These are phyloP conservation scores for Pandemis heparana DNA, from an alignment of 2,888 invertebrate genomes.

Conservation along the genomic window DNA sequence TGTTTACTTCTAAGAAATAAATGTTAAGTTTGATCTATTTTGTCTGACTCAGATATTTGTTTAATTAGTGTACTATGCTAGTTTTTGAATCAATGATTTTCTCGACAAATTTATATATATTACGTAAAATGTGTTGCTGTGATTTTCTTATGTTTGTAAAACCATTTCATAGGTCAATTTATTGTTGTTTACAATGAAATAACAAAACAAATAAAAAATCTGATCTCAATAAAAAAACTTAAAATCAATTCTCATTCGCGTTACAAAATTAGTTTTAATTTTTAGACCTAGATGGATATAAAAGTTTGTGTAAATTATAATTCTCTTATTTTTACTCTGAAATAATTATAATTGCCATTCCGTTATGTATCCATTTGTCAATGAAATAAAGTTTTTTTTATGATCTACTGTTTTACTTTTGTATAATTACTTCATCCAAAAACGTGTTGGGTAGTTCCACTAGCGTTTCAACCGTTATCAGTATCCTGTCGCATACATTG, in stretches of 20 bases:
- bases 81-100: neutral
- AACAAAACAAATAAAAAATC: conserved; percentile 9
- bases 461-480: no score
- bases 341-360: conserved; percentile 47
- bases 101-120: conserved; percentile 27
- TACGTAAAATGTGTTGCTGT: conserved; percentile 43
- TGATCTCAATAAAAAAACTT: conserved; percentile 38
- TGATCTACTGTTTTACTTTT: conserved; percentile 5
- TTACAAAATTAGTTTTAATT: conserved; percentile 47
- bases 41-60: conserved; percentile 26
- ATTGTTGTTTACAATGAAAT: neutral
- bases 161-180: neutral
- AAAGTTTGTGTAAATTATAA: conserved; percentile 19
- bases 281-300: conserved; percentile 11
- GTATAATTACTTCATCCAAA: neutral
- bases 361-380: conserved; percentile 29
- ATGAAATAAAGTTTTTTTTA: conserved; percentile 35
- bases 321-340: conserved; percentile 45
- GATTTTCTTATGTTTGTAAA: conserved; percentile 39
- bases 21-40: conserved; percentile 27
- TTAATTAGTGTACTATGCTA: conserved; percentile 7
- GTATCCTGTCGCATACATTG: no score
- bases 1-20: conserved; percentile 36
- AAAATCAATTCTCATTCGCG: neutral
- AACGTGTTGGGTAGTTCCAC: no score